phyloP scores from a whole-genome alignment of 2,888 invertebrate genomes.

The Diplolepis rosae region DNA sequence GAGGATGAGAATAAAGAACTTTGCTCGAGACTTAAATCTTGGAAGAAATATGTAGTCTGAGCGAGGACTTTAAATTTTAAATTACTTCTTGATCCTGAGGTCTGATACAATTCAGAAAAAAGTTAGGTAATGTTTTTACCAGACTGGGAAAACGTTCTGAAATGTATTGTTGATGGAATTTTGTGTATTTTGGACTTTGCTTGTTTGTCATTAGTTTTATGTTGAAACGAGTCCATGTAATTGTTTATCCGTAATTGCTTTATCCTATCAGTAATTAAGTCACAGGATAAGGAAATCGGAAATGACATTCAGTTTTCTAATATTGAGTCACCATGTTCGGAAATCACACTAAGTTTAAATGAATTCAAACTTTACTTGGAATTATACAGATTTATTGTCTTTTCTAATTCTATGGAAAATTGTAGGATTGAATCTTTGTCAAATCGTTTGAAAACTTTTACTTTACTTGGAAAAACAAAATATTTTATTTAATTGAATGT shows the following conservation, averaged over 20 bases:
- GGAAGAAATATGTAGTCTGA: too few relatives aligned
- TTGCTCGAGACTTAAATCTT: not conserved
- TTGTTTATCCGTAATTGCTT: not conserved
- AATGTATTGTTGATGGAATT: too few relatives aligned
- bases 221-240: not conserved
- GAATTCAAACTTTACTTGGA: not conserved
- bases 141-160: too few relatives aligned
- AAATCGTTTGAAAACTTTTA: too few relatives aligned
- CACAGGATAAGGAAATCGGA: not conserved
- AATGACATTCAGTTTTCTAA: not conserved
- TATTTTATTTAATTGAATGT: too few relatives aligned
- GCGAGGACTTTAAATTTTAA: too few relatives aligned
- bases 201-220: not conserved
- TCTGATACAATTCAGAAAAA: not conserved
- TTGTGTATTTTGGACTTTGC: too few relatives aligned
- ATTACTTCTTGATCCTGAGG: not conserved
- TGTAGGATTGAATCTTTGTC: too few relatives aligned
- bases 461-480: too few relatives aligned
- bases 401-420: not conserved
- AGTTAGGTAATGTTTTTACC: not conserved
- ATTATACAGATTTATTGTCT: not conserved
- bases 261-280: not conserved
- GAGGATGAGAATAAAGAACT: not conserved
- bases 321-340: not conserved
- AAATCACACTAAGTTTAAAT: not conserved